Evolutionary conservation across 2,113 vertebrate genomes (phyloP).

Genomic region (Alces alces): DNA sequence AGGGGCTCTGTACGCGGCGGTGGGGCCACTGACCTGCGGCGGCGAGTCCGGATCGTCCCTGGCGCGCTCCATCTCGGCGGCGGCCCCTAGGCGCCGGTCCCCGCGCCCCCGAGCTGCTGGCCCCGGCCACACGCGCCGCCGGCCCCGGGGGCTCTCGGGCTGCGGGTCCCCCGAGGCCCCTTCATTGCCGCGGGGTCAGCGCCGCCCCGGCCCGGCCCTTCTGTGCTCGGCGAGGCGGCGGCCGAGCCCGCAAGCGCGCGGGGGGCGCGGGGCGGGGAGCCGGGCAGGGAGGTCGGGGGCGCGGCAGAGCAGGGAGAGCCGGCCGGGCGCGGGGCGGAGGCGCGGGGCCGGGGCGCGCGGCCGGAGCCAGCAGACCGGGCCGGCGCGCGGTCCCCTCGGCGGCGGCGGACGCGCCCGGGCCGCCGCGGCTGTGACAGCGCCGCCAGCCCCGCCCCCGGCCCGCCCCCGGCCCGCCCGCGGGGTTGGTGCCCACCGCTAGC

Average conservation of each 20-base stretch:
- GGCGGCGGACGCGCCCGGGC: conserved; percentile 85
- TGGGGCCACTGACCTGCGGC: conserved; percentile 85
- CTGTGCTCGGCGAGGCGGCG: not conserved
- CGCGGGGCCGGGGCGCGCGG: conserved; percentile 57
- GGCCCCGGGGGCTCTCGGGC: not conserved
- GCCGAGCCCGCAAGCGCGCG: not conserved
- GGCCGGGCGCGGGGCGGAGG: conserved; percentile 21
- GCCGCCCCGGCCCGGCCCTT: not conserved
- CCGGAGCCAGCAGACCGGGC: conserved; percentile 66
- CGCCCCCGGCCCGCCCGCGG: conserved; percentile 67
- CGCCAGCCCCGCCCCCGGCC: conserved; percentile 69
- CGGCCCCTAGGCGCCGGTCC: conserved; percentile 79
- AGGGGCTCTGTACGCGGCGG: conserved; percentile 39
- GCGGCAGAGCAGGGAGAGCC: conserved; percentile 41
- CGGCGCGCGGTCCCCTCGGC: conserved; percentile 78
- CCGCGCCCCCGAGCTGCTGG: conserved; percentile 54
- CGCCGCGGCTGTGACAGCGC: conserved; percentile 81
- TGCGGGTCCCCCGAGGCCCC: conserved; percentile 38
- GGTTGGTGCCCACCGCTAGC: not conserved
- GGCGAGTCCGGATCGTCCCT: conserved; percentile 76
- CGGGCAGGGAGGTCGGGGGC: conserved; percentile 32
- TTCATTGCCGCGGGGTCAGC: conserved; percentile 48
- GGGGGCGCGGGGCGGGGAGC: conserved; percentile 39
- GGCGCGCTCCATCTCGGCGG: conserved; percentile 84
- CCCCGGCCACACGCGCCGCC: conserved; percentile 32